Evolutionary conservation across 2,113 vertebrate species (phyloP).

Genomic region (Eclectus roratus): DNA sequence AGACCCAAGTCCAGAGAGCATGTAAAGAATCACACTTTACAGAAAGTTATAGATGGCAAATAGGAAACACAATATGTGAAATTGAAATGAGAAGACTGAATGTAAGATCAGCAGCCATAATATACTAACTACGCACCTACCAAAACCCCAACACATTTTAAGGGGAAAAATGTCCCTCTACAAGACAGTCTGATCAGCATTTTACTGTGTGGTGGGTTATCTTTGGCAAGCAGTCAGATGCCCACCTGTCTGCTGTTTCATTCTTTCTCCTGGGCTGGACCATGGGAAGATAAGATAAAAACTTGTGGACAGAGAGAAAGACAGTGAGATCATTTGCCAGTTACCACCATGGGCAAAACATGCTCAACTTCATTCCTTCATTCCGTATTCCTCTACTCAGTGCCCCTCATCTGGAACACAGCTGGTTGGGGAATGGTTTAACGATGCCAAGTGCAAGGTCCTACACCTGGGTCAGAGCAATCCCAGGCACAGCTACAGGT

Average conservation of each 20-base stretch:
- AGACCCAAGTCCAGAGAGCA: background rate
- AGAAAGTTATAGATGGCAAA: background rate
- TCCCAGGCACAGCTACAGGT: too few species aligned
- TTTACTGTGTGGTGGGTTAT: background rate
- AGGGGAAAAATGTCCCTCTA: background rate
- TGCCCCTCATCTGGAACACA: fast-evolving
- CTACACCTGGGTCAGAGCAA: too few species aligned
- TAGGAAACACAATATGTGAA: background rate
- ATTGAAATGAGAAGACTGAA: background rate
- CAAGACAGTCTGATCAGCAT: background rate
- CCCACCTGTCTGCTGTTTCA: background rate
- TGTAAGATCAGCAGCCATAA: background rate
- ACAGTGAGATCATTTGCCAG: background rate
- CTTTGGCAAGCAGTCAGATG: background rate
- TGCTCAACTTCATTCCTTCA: background rate
- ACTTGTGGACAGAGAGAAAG: background rate
- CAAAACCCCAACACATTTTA: background rate
- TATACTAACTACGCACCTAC: background rate
- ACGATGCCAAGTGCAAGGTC: too few species aligned
- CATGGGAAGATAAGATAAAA: background rate
- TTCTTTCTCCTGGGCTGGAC: background rate
- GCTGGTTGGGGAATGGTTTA: background rate
- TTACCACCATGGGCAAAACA: background rate
- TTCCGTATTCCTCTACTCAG: background rate
- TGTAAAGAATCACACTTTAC: background rate